Percentiles rank a stretch among this genome's conserved stretches.
phyloP scores from a whole-genome alignment of 2,888 invertebrate species.

The Cerceris rybyensis region DNA sequence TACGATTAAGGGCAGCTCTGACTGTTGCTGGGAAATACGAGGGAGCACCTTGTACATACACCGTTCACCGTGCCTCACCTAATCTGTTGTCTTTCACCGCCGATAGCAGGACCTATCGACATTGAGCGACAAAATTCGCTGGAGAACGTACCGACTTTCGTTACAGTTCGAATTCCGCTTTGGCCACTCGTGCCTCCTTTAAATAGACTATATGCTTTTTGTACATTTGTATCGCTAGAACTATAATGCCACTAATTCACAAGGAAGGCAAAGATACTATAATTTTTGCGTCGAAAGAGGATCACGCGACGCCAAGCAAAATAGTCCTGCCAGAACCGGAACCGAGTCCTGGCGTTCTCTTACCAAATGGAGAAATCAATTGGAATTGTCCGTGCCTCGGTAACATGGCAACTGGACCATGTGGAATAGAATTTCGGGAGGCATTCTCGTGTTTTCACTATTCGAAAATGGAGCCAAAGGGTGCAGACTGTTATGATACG shows the following conservation, averaged over 20 bases:
- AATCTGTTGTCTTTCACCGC: slow-evolving; percentile 78
- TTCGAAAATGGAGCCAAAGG: slow-evolving; percentile 94
- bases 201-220: neutral
- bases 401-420: slow-evolving; percentile 98
- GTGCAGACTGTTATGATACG: slow-evolving; percentile 94
- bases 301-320: slow-evolving; percentile 88
- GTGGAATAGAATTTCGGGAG: slow-evolving; percentile 95
- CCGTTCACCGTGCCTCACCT: slow-evolving; percentile 83
- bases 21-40: slow-evolving; percentile 83
- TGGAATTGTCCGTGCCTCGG: slow-evolving; percentile 99
- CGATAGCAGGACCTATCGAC: slow-evolving; percentile 74
- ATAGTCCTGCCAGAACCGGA: slow-evolving; percentile 88
- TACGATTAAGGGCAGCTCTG: slow-evolving; percentile 84
- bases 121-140: slow-evolving; percentile 52
- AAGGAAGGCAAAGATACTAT: slow-evolving; percentile 90
- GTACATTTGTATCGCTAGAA: slow-evolving; percentile 22
- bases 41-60: slow-evolving; percentile 83
- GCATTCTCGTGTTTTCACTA: slow-evolving; percentile 98
- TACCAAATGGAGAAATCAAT: slow-evolving; percentile 94
- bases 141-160: neutral
- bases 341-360: slow-evolving; percentile 90
- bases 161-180: neutral
- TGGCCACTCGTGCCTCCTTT: neutral
- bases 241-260: slow-evolving; percentile 72
- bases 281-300: slow-evolving; percentile 91